Evolutionary conservation across 2,113 vertebrate genomes (phyloP).

Genomic region (Heterochromis multidens): DNA sequence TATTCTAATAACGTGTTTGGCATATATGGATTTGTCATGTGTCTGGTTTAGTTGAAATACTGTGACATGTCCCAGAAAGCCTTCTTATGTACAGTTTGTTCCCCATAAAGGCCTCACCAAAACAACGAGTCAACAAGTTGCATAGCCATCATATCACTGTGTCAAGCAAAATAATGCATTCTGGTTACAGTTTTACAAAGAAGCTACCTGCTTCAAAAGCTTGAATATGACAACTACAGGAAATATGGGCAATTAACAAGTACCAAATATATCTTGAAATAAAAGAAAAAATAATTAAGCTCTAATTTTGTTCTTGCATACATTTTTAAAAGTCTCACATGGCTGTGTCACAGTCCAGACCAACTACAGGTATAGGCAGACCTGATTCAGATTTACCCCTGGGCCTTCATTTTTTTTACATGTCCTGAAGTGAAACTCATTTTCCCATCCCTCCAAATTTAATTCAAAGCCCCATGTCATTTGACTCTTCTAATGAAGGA

Average conservation of each 20-base stretch:
- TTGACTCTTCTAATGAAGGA: neutral
- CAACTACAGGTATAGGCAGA: neutral
- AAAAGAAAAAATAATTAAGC: accelerated
- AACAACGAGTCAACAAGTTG: too few species aligned
- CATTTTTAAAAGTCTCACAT: neutral
- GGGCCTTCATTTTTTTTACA: neutral
- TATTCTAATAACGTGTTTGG: neutral
- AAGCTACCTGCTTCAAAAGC: neutral
- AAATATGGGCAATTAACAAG: neutral
- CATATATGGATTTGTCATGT: neutral
- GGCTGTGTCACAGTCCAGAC: neutral
- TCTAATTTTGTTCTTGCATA: neutral
- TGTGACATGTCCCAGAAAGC: neutral
- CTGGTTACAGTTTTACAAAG: neutral
- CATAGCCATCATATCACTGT: neutral
- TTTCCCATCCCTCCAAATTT: neutral
- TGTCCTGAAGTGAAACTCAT: neutral
- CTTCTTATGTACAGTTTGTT: neutral
- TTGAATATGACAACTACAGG: neutral
- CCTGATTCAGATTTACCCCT: neutral
- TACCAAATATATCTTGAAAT: neutral
- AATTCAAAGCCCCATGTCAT: neutral
- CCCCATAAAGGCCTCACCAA: neutral
- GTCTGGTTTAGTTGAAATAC: too few species aligned
- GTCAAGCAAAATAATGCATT: neutral